Conservation (phyloP, 1,140 invertebrate species). For the Eueides isabella region DNA sequence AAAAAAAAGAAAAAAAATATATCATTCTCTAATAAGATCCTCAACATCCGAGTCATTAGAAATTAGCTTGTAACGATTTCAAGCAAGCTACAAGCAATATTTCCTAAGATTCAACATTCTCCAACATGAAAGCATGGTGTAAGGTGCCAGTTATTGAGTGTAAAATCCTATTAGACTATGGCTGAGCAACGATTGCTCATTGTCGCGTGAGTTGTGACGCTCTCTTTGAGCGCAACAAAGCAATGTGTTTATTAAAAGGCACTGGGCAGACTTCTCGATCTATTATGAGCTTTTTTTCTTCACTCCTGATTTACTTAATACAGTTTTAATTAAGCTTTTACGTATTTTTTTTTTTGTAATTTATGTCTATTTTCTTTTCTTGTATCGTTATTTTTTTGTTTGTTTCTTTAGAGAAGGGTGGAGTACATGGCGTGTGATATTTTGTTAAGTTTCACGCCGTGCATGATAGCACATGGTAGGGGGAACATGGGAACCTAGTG, state of each 20-base stretch:
- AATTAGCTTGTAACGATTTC: too few species aligned
- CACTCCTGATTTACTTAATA: not conserved
- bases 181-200: constrained; percentile 4
- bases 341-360: not conserved
- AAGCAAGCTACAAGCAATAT: not conserved
- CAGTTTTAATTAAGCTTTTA: not conserved
- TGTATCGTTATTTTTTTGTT: not conserved
- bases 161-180: constrained; percentile 17
- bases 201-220: constrained; percentile 9
- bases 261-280: not conserved
- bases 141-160: constrained; percentile 15
- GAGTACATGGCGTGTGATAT: not conserved
- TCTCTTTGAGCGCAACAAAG: constrained; percentile 9
- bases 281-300: not conserved
- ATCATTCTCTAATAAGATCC: too few species aligned
- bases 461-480: too few species aligned
- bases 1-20: too few species aligned
- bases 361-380: not conserved
- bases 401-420: not conserved
- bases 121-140: not conserved
- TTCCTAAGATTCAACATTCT: not conserved
- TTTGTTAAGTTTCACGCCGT: too few species aligned
- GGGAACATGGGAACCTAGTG: too few species aligned
- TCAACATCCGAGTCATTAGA: too few species aligned
- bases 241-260: constrained; percentile 5